Evolutionary conservation across 2,797 vertebrate genomes (phyloP).

Genomic region (Myotis myotis): DNA sequence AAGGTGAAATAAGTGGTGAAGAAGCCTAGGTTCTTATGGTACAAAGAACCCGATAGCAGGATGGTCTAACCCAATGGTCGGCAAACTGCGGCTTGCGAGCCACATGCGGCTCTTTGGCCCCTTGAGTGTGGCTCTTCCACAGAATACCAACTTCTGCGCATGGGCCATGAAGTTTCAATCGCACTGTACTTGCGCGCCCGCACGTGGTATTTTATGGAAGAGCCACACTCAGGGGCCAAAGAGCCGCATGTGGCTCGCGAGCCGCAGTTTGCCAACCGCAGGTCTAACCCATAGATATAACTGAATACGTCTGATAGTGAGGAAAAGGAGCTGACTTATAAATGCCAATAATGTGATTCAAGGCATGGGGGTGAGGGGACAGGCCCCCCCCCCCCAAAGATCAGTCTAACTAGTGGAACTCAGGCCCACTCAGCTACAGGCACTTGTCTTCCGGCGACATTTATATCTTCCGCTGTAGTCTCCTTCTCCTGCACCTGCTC

Average conservation of each 20-base stretch:
- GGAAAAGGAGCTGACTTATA: background rate
- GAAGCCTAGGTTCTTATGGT: constrained; percentile 6
- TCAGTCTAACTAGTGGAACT: background rate
- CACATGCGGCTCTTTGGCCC: too few relatives aligned
- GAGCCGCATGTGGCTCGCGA: too few relatives aligned
- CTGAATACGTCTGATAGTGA: background rate
- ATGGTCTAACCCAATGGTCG: background rate
- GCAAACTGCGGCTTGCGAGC: too few relatives aligned
- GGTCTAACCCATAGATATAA: background rate
- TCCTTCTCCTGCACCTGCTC: background rate
- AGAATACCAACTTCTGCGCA: too few relatives aligned
- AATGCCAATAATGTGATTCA: background rate
- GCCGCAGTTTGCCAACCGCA: too few relatives aligned
- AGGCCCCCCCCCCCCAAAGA: background rate
- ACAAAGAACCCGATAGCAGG: background rate
- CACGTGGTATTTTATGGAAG: too few relatives aligned
- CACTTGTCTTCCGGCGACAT: background rate
- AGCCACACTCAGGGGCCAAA: too few relatives aligned
- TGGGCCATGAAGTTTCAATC: too few relatives aligned
- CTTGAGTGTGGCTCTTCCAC: too few relatives aligned
- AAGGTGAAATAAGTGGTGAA: constrained; percentile 7
- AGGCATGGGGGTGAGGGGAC: background rate
- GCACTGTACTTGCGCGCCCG: too few relatives aligned
- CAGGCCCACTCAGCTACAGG: background rate
- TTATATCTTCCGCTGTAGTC: background rate